A percentile compares a stretch with the other conserved stretches of the same genome.
These are phyloP conservation scores for Papilio glaucus DNA, from an alignment of 1,140 invertebrate species.

Conservation along the genomic window DNA sequence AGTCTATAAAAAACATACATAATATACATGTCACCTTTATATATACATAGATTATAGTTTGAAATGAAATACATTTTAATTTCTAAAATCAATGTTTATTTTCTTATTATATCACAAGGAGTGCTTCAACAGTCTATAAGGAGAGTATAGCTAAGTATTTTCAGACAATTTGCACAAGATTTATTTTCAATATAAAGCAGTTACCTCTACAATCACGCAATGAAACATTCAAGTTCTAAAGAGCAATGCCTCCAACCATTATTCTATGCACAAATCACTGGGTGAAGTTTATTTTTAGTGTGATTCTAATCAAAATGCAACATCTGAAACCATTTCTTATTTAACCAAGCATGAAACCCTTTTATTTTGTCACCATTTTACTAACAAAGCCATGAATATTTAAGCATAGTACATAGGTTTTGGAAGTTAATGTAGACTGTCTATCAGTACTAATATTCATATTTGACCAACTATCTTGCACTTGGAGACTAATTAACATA, in stretches of 20 bases:
- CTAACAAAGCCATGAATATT: too few species aligned
- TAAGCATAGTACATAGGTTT: too few species aligned
- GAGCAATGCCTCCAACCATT: neutral
- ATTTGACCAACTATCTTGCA: too few species aligned
- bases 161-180: conserved; percentile 15
- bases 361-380: too few species aligned
- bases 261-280: neutral
- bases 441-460: too few species aligned
- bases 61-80: conserved; percentile 16
- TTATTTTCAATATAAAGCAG: conserved; percentile 4
- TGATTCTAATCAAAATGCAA: too few species aligned
- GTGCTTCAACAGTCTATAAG: conserved; percentile 36
- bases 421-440: too few species aligned
- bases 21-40: too few species aligned
- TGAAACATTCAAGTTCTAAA: neutral
- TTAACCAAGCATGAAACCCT: too few species aligned
- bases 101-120: conserved; percentile 35
- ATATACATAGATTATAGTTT: neutral
- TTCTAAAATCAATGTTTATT: conserved; percentile 28
- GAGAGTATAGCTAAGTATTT: conserved; percentile 13
- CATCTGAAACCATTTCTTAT: too few species aligned
- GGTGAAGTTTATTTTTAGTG: neutral
- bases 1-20: too few species aligned
- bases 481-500: too few species aligned
- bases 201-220: neutral